These are phyloP conservation scores for Steinernema carpocapsae DNA, from an alignment of 2,888 invertebrate species.

Conservation along the genomic window DNA sequence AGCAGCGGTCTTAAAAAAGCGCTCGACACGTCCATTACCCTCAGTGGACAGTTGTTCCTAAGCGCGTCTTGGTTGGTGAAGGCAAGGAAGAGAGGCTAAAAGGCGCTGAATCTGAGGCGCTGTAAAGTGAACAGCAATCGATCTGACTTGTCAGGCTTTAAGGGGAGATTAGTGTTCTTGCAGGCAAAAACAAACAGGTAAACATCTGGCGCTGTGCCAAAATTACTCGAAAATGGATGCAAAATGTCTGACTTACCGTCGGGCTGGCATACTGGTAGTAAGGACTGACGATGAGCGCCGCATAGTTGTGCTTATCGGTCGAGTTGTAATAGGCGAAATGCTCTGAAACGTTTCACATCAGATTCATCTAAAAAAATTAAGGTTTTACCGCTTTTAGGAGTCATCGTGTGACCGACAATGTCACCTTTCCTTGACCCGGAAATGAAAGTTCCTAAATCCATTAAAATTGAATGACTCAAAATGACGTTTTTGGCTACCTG, in stretches of 20 bases:
- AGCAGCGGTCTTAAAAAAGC: not conserved
- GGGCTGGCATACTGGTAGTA: conserved; percentile 51
- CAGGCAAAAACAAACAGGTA: conserved; percentile 12
- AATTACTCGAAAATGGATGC: not conserved
- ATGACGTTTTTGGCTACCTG: not conserved
- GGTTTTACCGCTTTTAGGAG: not conserved
- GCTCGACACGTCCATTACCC: not conserved
- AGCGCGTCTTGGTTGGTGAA: too few species aligned
- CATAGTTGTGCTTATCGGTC: conserved; percentile 21
- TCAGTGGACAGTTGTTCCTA: not conserved
- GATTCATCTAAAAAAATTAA: not conserved
- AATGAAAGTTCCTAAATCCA: not conserved
- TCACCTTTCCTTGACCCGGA: not conserved
- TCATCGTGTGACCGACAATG: not conserved
- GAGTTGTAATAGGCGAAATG: conserved; percentile 16
- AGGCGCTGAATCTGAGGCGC: not conserved
- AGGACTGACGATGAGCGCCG: conserved; percentile 53
- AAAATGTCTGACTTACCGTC: conserved; percentile 38
- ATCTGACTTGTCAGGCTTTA: not conserved
- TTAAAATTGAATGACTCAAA: not conserved
- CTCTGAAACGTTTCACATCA: not conserved
- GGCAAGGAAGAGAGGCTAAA: too few species aligned
- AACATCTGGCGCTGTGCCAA: not conserved
- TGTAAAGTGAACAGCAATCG: not conserved
- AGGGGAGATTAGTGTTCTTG: not conserved